These are phyloP conservation scores for Physella acuta DNA, from an alignment of 1,140 invertebrate species.

Conservation along the genomic window DNA sequence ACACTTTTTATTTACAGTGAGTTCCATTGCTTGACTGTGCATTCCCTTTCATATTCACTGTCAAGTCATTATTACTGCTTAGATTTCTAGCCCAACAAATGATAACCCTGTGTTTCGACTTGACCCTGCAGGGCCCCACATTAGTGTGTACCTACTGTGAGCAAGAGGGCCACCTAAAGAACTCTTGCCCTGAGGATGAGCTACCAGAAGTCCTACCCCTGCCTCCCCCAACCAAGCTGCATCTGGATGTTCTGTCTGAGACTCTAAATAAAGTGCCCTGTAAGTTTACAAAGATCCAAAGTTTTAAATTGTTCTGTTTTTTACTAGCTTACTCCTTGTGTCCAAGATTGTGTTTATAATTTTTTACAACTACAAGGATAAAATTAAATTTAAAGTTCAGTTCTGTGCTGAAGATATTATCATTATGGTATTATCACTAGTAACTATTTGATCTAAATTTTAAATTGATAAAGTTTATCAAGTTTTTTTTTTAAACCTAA, in stretches of 20 bases:
- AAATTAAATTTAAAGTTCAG: too few relatives aligned
- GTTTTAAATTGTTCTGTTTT: neutral
- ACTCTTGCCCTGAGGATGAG: conserved; percentile 64
- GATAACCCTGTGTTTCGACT: too few relatives aligned
- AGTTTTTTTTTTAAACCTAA: conserved; percentile 9
- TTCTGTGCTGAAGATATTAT: neutral
- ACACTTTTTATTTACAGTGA: too few relatives aligned
- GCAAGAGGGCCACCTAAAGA: conserved; percentile 63
- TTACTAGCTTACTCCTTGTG: too few relatives aligned
- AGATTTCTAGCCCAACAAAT: too few relatives aligned
- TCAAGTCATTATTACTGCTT: too few relatives aligned
- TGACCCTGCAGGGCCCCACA: conserved; percentile 56
- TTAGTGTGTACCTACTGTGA: conserved; percentile 64
- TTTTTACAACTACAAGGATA: too few relatives aligned
- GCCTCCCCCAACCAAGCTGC: conserved; percentile 48
- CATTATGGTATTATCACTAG: neutral
- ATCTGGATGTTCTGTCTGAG: conserved; percentile 37
- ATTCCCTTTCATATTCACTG: too few relatives aligned
- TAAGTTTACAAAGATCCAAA: conserved; percentile 29
- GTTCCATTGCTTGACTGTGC: too few relatives aligned
- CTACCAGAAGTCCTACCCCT: conserved; percentile 59
- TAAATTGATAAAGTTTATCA: neutral
- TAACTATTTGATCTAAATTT: neutral
- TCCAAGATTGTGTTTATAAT: too few relatives aligned
- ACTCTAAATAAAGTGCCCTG: conserved; percentile 44